A percentile compares a stretch with the other conserved stretches of the same genome.
Evolutionary conservation across 2,113 vertebrate genomes (phyloP).

Genomic region (Syngnathus scovelli): DNA sequence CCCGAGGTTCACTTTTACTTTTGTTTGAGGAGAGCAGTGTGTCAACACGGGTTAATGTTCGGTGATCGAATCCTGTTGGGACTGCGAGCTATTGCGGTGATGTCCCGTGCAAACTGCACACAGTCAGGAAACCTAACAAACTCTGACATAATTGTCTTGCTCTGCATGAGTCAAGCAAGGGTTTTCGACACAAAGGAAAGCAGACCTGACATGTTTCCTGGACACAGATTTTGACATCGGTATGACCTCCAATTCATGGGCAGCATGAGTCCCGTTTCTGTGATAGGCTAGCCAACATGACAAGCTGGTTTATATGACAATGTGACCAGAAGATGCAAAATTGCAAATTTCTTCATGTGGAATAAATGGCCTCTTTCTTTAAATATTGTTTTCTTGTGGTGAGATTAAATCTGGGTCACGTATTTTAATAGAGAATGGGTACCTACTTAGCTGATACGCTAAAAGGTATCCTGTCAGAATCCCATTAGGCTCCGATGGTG

Average conservation of each 20-base stretch:
- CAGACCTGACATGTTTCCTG: slow-evolving; percentile 38
- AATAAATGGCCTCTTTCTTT: neutral
- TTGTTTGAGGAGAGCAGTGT: slow-evolving; percentile 38
- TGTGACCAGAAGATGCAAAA: neutral
- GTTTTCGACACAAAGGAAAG: slow-evolving; percentile 30
- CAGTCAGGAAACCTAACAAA: slow-evolving; percentile 37
- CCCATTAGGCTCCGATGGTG: slow-evolving; percentile 83
- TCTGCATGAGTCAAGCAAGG: slow-evolving; percentile 27
- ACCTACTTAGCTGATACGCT: slow-evolving; percentile 92
- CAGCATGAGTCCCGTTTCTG: slow-evolving; percentile 18
- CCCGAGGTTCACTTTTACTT: slow-evolving; percentile 52
- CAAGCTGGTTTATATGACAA: neutral
- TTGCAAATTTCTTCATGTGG: neutral
- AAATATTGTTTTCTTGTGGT: slow-evolving; percentile 19
- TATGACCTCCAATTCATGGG: slow-evolving; percentile 28
- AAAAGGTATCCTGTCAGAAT: slow-evolving; percentile 83
- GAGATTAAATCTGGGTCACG: slow-evolving; percentile 6
- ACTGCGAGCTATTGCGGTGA: slow-evolving; percentile 10
- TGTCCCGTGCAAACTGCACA: slow-evolving; percentile 21
- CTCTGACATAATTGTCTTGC: slow-evolving; percentile 40
- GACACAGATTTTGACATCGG: slow-evolving; percentile 25
- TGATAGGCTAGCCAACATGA: neutral
- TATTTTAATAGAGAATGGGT: slow-evolving; percentile 3
- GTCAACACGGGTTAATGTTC: slow-evolving; percentile 5
- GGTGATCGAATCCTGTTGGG: slow-evolving; percentile 7